A percentile compares a stretch with the other conserved stretches of the same genome.
phyloP scores from a whole-genome alignment of 1,140 invertebrate genomes.

The Zaprionus kolodkinae region DNA sequence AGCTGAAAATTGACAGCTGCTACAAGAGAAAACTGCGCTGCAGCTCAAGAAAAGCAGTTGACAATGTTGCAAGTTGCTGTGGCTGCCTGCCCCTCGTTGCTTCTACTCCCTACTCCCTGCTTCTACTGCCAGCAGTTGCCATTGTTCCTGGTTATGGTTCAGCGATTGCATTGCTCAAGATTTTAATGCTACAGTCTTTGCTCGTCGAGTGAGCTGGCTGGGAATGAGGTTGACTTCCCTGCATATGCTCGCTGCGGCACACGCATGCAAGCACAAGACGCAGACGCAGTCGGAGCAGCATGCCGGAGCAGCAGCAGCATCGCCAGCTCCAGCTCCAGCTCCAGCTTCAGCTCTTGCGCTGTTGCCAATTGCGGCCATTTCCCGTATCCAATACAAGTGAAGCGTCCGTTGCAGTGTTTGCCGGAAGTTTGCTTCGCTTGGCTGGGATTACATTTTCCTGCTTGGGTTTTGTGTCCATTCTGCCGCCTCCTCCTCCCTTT shows the following conservation, averaged over 20 bases:
- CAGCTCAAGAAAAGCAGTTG: conserved; percentile 32
- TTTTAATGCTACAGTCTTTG: conserved; percentile 41
- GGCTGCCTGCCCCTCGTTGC: background rate
- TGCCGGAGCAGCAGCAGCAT: conserved; percentile 7
- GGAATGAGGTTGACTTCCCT: background rate
- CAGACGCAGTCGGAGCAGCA: conserved; percentile 25
- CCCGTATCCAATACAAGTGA: conserved; percentile 78
- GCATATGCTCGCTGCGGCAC: conserved; percentile 18
- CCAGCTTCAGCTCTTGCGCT: conserved; percentile 56
- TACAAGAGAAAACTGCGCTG: conserved; percentile 8
- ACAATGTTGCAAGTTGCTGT: conserved; percentile 33
- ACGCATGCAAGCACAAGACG: conserved; percentile 13
- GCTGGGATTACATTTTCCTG: conserved; percentile 82
- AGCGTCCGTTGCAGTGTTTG: conserved; percentile 79
- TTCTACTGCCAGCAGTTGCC: conserved; percentile 23
- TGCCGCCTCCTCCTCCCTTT: background rate
- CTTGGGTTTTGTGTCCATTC: conserved; percentile 62
- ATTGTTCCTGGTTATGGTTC: conserved; percentile 49
- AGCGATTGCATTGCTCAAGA: conserved; percentile 66
- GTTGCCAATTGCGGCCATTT: conserved; percentile 80
- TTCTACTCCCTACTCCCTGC: background rate
- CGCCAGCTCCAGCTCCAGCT: background rate
- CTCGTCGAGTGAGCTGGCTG: background rate
- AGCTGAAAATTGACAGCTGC: conserved; percentile 26
- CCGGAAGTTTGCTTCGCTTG: conserved; percentile 81